phyloP scores from a whole-genome alignment of 2,797 vertebrate species.

The Halcyon badia region DNA sequence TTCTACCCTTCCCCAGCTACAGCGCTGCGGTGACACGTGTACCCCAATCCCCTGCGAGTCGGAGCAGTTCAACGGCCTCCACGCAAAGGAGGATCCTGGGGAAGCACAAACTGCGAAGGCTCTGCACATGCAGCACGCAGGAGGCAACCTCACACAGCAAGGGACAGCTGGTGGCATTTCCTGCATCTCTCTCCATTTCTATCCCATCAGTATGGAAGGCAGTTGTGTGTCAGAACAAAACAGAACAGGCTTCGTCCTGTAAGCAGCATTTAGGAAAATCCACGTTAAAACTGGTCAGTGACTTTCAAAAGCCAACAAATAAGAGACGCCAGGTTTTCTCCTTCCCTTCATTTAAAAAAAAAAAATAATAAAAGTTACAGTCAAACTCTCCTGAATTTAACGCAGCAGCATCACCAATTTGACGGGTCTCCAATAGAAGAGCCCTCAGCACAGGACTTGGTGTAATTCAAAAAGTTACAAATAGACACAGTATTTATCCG shows the following conservation, averaged over 20 bases:
- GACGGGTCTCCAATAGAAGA: not conserved
- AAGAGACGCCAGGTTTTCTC: rapidly evolving
- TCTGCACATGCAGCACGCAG: not conserved
- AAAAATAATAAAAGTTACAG: not conserved
- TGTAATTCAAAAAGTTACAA: not conserved
- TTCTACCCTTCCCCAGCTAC: not conserved
- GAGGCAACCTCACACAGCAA: not conserved
- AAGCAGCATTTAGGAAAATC: not conserved
- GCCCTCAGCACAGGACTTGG: not conserved
- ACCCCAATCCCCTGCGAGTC: not conserved
- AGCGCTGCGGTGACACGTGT: not conserved
- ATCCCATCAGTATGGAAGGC: not conserved
- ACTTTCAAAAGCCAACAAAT: not conserved
- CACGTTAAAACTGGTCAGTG: not conserved
- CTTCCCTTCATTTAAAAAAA: not conserved
- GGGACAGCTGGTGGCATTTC: not conserved
- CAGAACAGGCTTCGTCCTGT: not conserved
- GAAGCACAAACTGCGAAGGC: not conserved
- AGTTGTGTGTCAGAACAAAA: not conserved
- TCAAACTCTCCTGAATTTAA: not conserved
- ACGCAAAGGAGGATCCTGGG: not conserved
- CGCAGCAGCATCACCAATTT: not conserved
- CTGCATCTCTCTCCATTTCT: not conserved
- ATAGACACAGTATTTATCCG: not conserved
- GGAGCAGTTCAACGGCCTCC: not conserved